A percentile compares a stretch with the other conserved stretches of the same genome.
phyloP scores from a whole-genome alignment of 2,113 vertebrate genomes.

The Noturus placidus region DNA sequence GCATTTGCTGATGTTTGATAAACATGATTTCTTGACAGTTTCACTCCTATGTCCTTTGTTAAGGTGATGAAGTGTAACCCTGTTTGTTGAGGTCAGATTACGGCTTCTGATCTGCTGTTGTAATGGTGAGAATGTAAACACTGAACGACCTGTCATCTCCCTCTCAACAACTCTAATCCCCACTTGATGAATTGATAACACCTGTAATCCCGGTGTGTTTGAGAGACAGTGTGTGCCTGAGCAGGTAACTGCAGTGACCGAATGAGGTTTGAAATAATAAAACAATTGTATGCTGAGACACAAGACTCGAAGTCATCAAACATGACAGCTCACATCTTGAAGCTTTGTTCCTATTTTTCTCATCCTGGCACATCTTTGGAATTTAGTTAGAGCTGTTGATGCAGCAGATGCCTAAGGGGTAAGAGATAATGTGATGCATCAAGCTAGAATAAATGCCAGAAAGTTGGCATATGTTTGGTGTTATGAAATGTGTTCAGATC shows the following conservation, averaged over 20 bases:
- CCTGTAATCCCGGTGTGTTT: slow-evolving; percentile 16
- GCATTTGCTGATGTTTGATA: not conserved
- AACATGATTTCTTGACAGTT: not conserved
- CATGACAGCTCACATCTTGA: not conserved
- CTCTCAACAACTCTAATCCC: slow-evolving; percentile 17
- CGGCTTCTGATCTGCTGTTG: not conserved
- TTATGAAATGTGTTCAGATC: not conserved
- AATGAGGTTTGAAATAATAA: not conserved
- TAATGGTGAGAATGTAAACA: not conserved
- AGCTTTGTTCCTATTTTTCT: not conserved
- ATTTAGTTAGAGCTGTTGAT: slow-evolving; percentile 16
- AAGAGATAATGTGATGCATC: not conserved
- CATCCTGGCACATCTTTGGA: not conserved
- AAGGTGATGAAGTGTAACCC: not conserved
- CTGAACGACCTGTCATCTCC: not conserved
- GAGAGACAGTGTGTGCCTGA: slow-evolving; percentile 1
- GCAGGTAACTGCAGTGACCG: not conserved
- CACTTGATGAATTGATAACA: slow-evolving; percentile 17
- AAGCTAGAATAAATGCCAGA: not conserved
- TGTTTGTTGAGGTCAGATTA: not conserved
- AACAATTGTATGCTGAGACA: not conserved
- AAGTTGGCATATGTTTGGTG: not conserved
- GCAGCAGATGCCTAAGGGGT: not conserved
- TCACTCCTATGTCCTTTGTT: not conserved
- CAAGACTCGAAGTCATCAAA: not conserved